phyloP scores from a whole-genome alignment of 2,113 vertebrate species.

The Pterocles gutturalis region DNA sequence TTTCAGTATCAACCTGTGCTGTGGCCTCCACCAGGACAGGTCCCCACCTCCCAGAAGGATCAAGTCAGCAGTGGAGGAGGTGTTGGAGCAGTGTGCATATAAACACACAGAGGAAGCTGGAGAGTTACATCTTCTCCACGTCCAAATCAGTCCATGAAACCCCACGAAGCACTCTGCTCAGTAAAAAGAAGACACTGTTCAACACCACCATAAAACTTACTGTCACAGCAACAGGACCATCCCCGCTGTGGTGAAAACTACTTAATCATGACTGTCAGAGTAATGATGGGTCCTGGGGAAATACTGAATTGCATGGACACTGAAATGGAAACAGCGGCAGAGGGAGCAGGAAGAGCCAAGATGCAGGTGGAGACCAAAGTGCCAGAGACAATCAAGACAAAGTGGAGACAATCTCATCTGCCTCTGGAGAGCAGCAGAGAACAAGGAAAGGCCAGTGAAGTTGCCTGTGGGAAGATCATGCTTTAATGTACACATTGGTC shows the following conservation, averaged over 20 bases:
- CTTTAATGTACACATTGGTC: background rate
- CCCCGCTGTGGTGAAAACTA: background rate
- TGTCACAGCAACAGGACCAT: background rate
- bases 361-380: background rate
- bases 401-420: background rate
- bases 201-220: background rate
- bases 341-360: background rate
- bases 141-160: background rate
- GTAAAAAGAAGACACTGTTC: background rate
- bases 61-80: accelerated
- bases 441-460: background rate
- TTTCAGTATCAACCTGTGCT: background rate
- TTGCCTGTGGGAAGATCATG: background rate
- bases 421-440: conserved; percentile 11
- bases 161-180: background rate
- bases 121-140: background rate
- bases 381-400: background rate
- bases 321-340: background rate
- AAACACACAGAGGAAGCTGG: background rate
- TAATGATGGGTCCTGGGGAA: background rate
- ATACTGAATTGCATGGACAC: background rate
- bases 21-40: background rate
- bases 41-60: background rate
- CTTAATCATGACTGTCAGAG: background rate
- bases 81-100: background rate